Conservation (phyloP, 2,797 vertebrate genomes). For the Ambastaia sidthimunki region DNA sequence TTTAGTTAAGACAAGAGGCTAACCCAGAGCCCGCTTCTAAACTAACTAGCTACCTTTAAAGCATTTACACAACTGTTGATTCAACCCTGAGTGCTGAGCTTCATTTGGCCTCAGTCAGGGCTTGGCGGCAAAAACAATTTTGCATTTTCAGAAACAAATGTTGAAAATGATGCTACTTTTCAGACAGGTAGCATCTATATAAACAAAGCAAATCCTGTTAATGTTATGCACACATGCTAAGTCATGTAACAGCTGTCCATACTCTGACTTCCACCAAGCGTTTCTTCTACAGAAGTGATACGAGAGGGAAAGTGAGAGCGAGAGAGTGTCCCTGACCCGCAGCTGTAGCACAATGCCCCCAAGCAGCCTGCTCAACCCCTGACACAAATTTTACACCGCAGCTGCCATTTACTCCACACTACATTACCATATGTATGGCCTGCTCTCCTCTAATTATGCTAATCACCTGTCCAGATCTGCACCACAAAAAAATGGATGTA, state of each 20-base stretch:
- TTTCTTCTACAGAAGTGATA: constrained; percentile 44
- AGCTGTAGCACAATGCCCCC: constrained; percentile 90
- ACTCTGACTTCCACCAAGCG: constrained; percentile 24
- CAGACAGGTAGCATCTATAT: background rate
- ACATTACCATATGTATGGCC: constrained; percentile 99
- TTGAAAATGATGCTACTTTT: background rate
- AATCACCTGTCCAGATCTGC: constrained; percentile 99
- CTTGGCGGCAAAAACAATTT: background rate
- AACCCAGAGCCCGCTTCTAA: background rate
- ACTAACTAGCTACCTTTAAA: background rate
- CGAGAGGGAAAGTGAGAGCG: constrained; percentile 63
- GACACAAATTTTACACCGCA: constrained; percentile 98
- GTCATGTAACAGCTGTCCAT: constrained; percentile 61
- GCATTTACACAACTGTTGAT: background rate
- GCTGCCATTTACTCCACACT: constrained; percentile 92
- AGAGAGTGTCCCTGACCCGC: constrained; percentile 85
- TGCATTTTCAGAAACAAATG: background rate
- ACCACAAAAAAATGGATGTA: constrained; percentile 95
- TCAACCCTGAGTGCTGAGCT: background rate
- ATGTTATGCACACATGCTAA: constrained; percentile 43
- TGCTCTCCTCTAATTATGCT: constrained; percentile 98
- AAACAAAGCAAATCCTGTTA: constrained; percentile 52
- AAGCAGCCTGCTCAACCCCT: constrained; percentile 88
- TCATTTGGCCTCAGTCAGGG: background rate
- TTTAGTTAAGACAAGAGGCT: background rate